Base-by-base conservation (phyloP, 64 coral and sea anemone species). In the Astreopora myriophthalma region DNA sequence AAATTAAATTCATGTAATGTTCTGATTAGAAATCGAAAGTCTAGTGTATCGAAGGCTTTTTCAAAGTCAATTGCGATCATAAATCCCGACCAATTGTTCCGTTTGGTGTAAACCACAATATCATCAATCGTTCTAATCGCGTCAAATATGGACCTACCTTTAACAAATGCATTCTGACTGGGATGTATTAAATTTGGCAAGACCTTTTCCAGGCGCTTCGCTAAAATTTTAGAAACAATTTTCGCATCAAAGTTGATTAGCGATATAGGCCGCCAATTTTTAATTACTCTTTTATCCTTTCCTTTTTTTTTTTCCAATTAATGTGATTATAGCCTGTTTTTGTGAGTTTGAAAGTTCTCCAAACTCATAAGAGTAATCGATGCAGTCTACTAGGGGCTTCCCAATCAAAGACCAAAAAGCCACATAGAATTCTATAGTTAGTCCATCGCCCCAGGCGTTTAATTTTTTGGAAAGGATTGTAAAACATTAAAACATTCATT, bases 381-480 rank as follows among this genome's bases (percentile, higher is more conserved):
- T 12, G 29, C 24, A 84, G 16, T 84, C 58, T 20, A 55, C 79
- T 9, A 63, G 9, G 19, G 20, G 23, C n/a, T 26, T 52, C 30
- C 51, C 51, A 26, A 84, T 30, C 28, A 29, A 46, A 62, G 29
- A 17, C 79, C 79, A 84, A 40, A 84, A 84, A 12, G 49, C 79
- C 27, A 84, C 25, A 62, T 84, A 84, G 55, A 84, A 84, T 84
- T 84, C 2, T 33, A 70, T 86, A 61, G 48, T 84, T 23, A 84
- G 25, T 58, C 48, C 79, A 27, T 84, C 2, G 10, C 33, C 48
- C 79, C 79, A 9, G 49, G 48, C 16, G 79, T 84, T 84, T 58
- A 61, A 29, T 32, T 61, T 9, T 30, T 64, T 31, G 24, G 24
- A 46, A 84, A 57, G 28, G n/a, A 37, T 27, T 55, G 48, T n/a